Base-by-base conservation (phyloP, 2,888 invertebrate genomes). In the Agrotis ipsilon region DNA sequence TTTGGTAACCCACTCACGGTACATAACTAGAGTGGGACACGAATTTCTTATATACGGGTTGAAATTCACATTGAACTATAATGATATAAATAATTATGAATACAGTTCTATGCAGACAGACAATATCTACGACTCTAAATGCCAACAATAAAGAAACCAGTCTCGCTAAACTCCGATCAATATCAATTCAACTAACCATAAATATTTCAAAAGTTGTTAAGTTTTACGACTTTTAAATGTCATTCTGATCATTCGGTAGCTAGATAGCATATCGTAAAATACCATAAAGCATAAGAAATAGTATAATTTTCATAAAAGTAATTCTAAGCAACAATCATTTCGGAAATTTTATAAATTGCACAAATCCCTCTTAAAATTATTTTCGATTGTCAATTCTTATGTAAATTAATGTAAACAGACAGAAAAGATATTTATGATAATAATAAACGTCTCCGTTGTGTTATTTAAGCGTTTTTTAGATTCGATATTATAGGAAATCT, bases 181-280 rank as follows among this genome's bases (percentile, higher is more conserved):
- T 69, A 69, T 81, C 58, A 57, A 76, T 57, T 48, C 24, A 63
- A n/a, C 45, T 55, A 49, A 58, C 45, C 61, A 67, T 77, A 75
- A 68, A 72, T 63, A 72, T 64, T 43, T 64, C 61, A 63, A 81
- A 77, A 77, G 74, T 82, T 80, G 81, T 83, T 75, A 71, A 79
- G 62, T 83, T 86, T 86, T 83, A 83, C 70, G 83, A 83, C 84
- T 82, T 86, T 84, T 86, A 84, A 87, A 88, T 83, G 85, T 84
- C 87, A 80, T 83, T 89, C 84, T 81, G 66, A 88, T 89, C 85
- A 86, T 88, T 89, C 91, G 80, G 91, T 89, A 91, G 92, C 88
- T 68, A 74, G 87, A 85, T 83, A 57, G 72, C 90, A 88, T 77
- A 89, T 88, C 86, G 89, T 57, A 88, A 83, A 83, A 81, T 72